These are phyloP conservation scores for Nothobranchius furzeri DNA, from an alignment of 2,113 vertebrate genomes.

Conservation along the genomic window DNA sequence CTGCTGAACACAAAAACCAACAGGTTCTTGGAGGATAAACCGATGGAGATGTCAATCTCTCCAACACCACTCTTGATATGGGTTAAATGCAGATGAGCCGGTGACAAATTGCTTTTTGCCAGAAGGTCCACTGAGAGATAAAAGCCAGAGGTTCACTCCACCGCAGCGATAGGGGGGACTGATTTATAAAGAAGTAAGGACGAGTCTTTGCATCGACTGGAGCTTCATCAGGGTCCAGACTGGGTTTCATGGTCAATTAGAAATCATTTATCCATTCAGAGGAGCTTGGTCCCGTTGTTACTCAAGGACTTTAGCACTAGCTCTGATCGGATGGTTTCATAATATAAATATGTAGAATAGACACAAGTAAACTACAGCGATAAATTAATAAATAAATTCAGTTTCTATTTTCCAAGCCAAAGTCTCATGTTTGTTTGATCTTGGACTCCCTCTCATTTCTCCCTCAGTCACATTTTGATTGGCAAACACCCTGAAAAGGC, in stretches of 20 bases:
- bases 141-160: slow-evolving; percentile 46
- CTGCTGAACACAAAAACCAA: slow-evolving; percentile 21
- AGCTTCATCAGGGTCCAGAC: slow-evolving; percentile 64
- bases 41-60: slow-evolving; percentile 65
- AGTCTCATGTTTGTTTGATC: no score
- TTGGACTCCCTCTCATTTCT: no score
- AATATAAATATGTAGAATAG: neutral
- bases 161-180: slow-evolving; percentile 20
- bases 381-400: no score
- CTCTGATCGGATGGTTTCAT: slow-evolving; percentile 6
- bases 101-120: slow-evolving; percentile 69
- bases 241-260: slow-evolving; percentile 67
- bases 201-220: slow-evolving; percentile 64
- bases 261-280: slow-evolving; percentile 51
- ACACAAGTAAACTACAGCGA: neutral
- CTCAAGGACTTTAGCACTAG: slow-evolving; percentile 12
- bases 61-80: slow-evolving; percentile 44
- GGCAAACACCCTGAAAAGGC: no score
- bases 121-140: slow-evolving; percentile 64
- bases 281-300: slow-evolving; percentile 42
- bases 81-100: slow-evolving; percentile 71
- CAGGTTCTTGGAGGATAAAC: slow-evolving; percentile 27
- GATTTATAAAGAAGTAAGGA: slow-evolving; percentile 69
- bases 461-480: no score
- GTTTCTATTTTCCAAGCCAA: no score